These are phyloP conservation scores for Melanargia galathea DNA, from an alignment of 2,888 invertebrate species.

Conservation along the genomic window DNA sequence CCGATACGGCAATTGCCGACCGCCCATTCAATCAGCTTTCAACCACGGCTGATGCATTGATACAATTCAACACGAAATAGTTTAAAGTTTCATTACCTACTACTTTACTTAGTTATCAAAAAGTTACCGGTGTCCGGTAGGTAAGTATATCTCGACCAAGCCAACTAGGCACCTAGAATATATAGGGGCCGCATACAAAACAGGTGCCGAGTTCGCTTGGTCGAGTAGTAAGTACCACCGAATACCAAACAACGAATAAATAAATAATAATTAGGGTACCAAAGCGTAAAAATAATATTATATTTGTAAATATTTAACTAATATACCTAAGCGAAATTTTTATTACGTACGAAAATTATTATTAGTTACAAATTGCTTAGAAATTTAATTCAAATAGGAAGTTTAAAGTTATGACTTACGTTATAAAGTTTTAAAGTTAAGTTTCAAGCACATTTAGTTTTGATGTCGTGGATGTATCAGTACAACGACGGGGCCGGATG, in stretches of 20 bases:
- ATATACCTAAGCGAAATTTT: no score
- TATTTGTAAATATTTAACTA: no score
- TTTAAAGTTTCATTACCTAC: neutral
- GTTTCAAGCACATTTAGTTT: neutral
- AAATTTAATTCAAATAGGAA: neutral
- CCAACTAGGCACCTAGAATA: neutral
- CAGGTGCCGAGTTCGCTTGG: no score
- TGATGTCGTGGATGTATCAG: neutral
- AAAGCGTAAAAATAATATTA: no score
- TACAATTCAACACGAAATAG: neutral
- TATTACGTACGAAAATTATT: no score
- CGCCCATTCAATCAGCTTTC: neutral
- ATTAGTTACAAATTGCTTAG: no score
- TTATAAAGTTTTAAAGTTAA: neutral
- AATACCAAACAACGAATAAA: no score
- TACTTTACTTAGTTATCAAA: neutral
- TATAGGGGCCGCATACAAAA: no score
- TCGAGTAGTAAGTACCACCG: no score
- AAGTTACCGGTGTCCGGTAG: neutral
- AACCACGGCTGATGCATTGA: neutral
- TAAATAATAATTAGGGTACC: no score
- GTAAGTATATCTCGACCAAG: no score
- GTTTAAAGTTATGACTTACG: slow-evolving; percentile 1
- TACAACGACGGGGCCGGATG: neutral
- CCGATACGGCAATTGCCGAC: slow-evolving; percentile 21